Conservation (phyloP, 1,140 invertebrate species). For the Orius laevigatus region DNA sequence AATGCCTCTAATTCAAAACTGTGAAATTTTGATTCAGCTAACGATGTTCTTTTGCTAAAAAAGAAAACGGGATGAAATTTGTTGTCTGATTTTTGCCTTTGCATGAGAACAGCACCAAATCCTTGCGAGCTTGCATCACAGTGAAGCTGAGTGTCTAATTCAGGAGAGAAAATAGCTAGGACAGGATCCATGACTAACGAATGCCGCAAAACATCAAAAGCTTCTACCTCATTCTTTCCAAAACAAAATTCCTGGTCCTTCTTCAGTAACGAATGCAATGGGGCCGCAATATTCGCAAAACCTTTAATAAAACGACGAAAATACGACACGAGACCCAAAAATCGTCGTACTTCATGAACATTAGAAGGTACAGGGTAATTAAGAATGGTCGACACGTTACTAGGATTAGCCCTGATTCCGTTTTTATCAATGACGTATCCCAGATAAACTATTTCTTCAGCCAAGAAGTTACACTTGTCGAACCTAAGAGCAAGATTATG, state of each 20-base stretch:
- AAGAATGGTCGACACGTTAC: conserved; percentile 6
- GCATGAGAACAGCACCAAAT: conserved; percentile 23
- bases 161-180: conserved; percentile 16
- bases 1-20: conserved; percentile 33
- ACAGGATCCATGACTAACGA: conserved; percentile 16
- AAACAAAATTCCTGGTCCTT: conserved; percentile 19
- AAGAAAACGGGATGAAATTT: conserved; percentile 27
- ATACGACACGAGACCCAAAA: conserved; percentile 20
- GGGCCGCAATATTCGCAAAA: conserved; percentile 21
- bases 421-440: conserved; percentile 14
- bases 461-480: conserved; percentile 19
- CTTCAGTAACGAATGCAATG: conserved; percentile 17
- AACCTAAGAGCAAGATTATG: conserved; percentile 17
- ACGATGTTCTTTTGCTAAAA: conserved; percentile 26
- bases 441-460: conserved; percentile 18
- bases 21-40: conserved; percentile 27
- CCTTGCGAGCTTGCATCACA: conserved; percentile 11
- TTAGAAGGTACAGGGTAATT: conserved; percentile 17
- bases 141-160: conserved; percentile 17
- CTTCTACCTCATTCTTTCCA: conserved; percentile 8
- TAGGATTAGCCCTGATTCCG: conserved; percentile 3
- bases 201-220: conserved; percentile 16
- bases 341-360: conserved; percentile 17
- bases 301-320: conserved; percentile 21
- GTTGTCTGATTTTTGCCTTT: conserved; percentile 20